Evolutionary conservation across 2,797 vertebrate genomes (phyloP), one percentile per base, ranked within the genome.

Genomic region (Micropoecilia bifurca): DNA sequence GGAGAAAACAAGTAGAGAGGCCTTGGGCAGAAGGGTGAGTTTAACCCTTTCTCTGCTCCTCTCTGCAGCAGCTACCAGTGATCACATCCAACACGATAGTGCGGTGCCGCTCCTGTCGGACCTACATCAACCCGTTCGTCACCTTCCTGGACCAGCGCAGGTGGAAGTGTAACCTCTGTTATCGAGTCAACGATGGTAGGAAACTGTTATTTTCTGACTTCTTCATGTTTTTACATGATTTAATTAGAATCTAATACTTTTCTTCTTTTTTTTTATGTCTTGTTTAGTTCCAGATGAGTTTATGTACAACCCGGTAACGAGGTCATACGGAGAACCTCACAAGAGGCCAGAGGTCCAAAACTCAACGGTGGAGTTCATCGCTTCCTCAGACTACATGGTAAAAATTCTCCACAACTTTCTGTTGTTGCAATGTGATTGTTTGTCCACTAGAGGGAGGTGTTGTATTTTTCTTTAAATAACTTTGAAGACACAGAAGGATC

Each of bases 121-220:
- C 98, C 0, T 99, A 99, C 8, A 99, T 99, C 95, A 99, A 99
- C 74, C 98, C 98, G 6, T 99, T 99, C 14, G 97, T 99, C 85
- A 97, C 98, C 80, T 99, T 99, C 93, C 96, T 99, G 87, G 98
- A 99, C 92, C 98, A 99, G 80, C 97, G 97, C 75, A 93, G 98
- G 80, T 99, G 98, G 98, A 99, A 99, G 85, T 99, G 98, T 89
- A 99, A 99, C 91, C 95, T 99, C 61, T 99, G 98, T 87, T 99
- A 99, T 81, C 95, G 97, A 86, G 97, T 99, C 88, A 99, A 99
- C 25, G 98, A 99, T 69, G 98, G 98, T 99, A 93, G 57, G 95
- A 88, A 50, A 30, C 22, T 2, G 4, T 59, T 46, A 48, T 16
- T 28, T 6, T 5, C 47, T 57, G 3, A 36, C 28, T 68, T 30